Evolutionary conservation across 2,888 invertebrate genomes (phyloP).

Genomic region (Lepidocyrtoides sp.): DNA sequence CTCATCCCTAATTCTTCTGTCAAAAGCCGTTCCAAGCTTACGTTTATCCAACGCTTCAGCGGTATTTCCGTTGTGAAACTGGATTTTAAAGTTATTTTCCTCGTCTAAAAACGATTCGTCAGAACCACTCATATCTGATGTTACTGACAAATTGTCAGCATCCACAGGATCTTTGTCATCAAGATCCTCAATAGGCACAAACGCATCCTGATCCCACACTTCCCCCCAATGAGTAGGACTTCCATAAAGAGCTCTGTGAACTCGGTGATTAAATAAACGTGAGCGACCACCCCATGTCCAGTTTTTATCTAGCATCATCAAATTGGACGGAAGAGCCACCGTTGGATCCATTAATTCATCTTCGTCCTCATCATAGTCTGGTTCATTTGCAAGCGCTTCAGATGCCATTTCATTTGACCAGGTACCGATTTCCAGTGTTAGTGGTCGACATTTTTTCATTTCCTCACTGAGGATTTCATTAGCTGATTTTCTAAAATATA

Average conservation of each 20-base stretch:
- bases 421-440: constrained; percentile 94
- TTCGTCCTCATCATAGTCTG: constrained; percentile 85
- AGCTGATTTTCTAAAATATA: constrained; percentile 83
- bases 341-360: constrained; percentile 87
- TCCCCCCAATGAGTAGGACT: constrained; percentile 85
- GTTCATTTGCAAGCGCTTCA: constrained; percentile 83
- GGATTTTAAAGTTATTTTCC: constrained; percentile 89
- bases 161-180: constrained; percentile 83
- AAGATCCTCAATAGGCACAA: constrained; percentile 84
- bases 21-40: constrained; percentile 84
- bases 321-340: constrained; percentile 89
- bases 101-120: constrained; percentile 85
- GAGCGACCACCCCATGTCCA: constrained; percentile 85
- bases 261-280: constrained; percentile 84
- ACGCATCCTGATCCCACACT: constrained; percentile 85
- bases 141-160: constrained; percentile 87
- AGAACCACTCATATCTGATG: constrained; percentile 85
- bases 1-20: constrained; percentile 87
- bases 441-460: constrained; percentile 83
- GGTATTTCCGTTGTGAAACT: constrained; percentile 94
- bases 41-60: constrained; percentile 90
- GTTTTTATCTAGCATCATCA: constrained; percentile 88
- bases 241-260: constrained; percentile 85
- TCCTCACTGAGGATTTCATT: constrained; percentile 86
- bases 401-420: constrained; percentile 97